Conservation (phyloP, 2,888 invertebrate species). For the Nomada goodeniana region DNA sequence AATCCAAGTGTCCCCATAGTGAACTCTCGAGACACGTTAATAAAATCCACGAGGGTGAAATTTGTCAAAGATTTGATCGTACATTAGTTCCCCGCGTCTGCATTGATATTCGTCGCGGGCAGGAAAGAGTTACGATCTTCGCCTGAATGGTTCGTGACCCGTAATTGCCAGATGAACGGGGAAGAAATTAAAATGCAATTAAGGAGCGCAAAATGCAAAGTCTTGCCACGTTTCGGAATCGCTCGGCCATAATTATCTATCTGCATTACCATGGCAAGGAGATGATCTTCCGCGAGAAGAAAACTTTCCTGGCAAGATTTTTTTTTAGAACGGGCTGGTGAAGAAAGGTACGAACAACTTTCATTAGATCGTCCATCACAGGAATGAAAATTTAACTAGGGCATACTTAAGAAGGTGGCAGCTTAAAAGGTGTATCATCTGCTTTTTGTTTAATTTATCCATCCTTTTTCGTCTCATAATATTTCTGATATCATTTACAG, state of each 20-base stretch:
- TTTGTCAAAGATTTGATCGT: constrained; percentile 2
- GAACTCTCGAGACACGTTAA: constrained; percentile 17
- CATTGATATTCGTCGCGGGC: neutral
- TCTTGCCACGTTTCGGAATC: constrained; percentile 23
- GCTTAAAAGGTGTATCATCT: constrained; percentile 1
- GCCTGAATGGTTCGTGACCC: neutral
- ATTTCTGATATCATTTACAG: too few species aligned
- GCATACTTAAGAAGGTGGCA: neutral
- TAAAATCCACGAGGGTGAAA: constrained; percentile 12
- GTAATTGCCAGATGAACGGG: constrained; percentile 11
- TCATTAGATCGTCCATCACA: neutral
- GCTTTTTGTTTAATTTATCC: neutral
- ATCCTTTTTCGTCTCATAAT: neutral
- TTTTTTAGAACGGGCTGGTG: constrained; percentile 3
- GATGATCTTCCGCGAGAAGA: constrained; percentile 23
- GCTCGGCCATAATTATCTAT: constrained; percentile 43
- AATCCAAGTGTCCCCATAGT: neutral
- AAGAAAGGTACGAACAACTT: constrained; percentile 2
- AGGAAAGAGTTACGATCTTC: neutral
- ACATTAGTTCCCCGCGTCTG: constrained; percentile 9
- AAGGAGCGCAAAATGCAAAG: constrained; percentile 43
- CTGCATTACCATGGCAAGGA: constrained; percentile 47
- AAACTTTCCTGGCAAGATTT: constrained; percentile 32
- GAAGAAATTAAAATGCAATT: constrained; percentile 46
- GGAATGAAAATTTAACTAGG: neutral